Conservation (phyloP, 2,888 invertebrate species). For the Yponomeuta plumbellus region DNA sequence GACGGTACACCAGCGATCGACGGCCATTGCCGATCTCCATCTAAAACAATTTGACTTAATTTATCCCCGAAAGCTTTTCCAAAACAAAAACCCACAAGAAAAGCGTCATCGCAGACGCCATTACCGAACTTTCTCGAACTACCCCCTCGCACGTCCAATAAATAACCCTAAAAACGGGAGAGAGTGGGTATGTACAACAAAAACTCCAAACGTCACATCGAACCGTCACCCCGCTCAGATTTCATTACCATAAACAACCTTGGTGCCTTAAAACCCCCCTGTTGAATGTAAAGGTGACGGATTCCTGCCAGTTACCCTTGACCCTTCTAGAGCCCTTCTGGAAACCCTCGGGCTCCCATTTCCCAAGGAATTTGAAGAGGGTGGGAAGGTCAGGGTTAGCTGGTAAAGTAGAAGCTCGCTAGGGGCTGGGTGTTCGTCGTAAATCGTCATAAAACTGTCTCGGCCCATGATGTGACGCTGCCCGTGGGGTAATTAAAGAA, state of each 20-base stretch:
- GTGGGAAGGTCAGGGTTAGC: constrained; percentile 31
- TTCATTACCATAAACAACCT: constrained; percentile 77
- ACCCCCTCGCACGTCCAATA: constrained; percentile 12
- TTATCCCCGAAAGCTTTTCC: neutral
- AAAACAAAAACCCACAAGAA: neutral
- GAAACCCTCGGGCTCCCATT: constrained; percentile 1
- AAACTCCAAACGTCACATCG: constrained; percentile 74
- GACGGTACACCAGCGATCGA: too few relatives aligned
- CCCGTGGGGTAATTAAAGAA: constrained; percentile 77
- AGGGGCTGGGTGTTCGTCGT: constrained; percentile 59
- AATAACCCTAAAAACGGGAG: constrained; percentile 9
- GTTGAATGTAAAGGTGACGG: constrained; percentile 22
- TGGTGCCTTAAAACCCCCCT: constrained; percentile 74
- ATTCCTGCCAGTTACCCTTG: constrained; percentile 2
- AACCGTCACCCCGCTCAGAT: constrained; percentile 76
- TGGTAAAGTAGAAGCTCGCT: constrained; percentile 61
- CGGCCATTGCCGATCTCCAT: too few relatives aligned
- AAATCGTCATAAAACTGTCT: constrained; percentile 84
- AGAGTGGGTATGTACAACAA: constrained; percentile 55
- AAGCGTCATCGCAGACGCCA: neutral
- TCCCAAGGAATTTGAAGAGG: constrained; percentile 18
- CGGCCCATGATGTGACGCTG: constrained; percentile 83
- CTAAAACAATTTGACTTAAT: too few relatives aligned
- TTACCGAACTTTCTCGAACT: constrained; percentile 13
- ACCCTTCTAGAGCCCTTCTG: neutral